Evolutionary conservation across 2,113 vertebrate genomes (phyloP).

Genomic region (Solea solea): DNA sequence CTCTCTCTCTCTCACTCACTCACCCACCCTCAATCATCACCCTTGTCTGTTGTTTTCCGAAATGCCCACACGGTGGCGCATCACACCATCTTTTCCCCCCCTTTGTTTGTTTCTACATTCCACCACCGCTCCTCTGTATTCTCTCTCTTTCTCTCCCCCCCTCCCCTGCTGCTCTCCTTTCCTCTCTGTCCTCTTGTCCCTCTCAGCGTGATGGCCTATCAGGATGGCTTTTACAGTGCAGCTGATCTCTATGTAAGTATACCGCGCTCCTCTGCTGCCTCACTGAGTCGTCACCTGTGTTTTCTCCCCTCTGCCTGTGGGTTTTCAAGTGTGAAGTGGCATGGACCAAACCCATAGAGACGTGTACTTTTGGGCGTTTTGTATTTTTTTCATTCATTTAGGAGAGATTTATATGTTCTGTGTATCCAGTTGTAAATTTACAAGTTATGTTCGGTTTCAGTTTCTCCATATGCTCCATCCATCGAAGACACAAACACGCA

Average conservation of each 20-base stretch:
- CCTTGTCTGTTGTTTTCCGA: slow-evolving; percentile 51
- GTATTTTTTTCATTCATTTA: slow-evolving; percentile 7
- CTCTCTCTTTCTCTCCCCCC: slow-evolving; percentile 22
- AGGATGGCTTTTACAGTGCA: slow-evolving; percentile 87
- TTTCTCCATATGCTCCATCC: background rate
- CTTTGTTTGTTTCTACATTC: slow-evolving; percentile 43
- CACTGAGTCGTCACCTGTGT: slow-evolving; percentile 52
- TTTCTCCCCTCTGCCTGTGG: slow-evolving; percentile 58
- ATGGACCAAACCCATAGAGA: slow-evolving; percentile 69
- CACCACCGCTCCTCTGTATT: slow-evolving; percentile 47
- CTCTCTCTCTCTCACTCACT: slow-evolving; percentile 55
- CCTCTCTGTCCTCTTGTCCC: slow-evolving; percentile 45
- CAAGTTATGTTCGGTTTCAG: background rate
- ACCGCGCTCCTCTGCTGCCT: slow-evolving; percentile 56
- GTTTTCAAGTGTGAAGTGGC: slow-evolving; percentile 72
- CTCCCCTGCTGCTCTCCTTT: slow-evolving; percentile 41
- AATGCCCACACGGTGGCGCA: slow-evolving; percentile 80
- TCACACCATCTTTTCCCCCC: slow-evolving; percentile 63
- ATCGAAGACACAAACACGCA: slow-evolving; percentile 1
- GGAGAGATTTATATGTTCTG: background rate
- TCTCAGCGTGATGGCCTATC: slow-evolving; percentile 86
- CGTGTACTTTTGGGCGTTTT: slow-evolving; percentile 57
- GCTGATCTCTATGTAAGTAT: slow-evolving; percentile 87
- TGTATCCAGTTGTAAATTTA: background rate
- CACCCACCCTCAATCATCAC: no score